Evolutionary conservation across 2,797 vertebrate genomes (phyloP), one percentile per base, ranked within the genome.

Genomic region (Peromyscus nudipes): DNA sequence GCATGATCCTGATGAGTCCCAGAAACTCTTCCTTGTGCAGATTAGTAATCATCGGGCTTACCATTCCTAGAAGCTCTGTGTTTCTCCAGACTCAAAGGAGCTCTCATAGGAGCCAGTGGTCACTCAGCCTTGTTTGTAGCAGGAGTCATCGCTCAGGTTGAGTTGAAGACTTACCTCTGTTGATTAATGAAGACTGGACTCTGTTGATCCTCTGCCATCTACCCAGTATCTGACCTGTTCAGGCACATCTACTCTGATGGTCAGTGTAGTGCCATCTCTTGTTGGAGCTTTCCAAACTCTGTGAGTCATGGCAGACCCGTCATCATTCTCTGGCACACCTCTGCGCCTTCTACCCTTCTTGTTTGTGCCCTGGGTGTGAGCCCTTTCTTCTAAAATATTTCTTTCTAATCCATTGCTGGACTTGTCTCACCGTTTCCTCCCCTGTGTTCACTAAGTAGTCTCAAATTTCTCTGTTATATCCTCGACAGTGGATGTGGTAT

Each of bases 401-500:
- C 25, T 29, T 29, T 40, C 29, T 37, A 14, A 13, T 34, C 13
- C 64, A 92, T 91, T 71, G 12, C 13, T 34, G 8, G 84, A 73
- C 27, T 85, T n/a, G 49, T 65, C 75, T 49, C 14, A 17, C 11
- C 29, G 17, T 29, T 29, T 10, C 12, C 25, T 43, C 8, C 11
- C 11, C 40, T 64, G 0, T 67, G 4, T 52, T 34, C 5, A 40
- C 23, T 14, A 6, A 4, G 2, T 25, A 0, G n/a, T 31, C 27
- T 57, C 27, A 2, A 16, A 0, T 60, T n/a, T 11, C 27, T 25
- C 31, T 60, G 19, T 29, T 75, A 17, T 14, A 8, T 80, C 9
- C 12, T 55, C 76, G 34, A 1, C 17, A 57, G 34, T 65, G 0
- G 46, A 49, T 6, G 1, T 52, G 25, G 37, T 43, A 2, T 75